Evolutionary conservation across 2,797 vertebrate genomes (phyloP).

Genomic region (Prionace glauca): DNA sequence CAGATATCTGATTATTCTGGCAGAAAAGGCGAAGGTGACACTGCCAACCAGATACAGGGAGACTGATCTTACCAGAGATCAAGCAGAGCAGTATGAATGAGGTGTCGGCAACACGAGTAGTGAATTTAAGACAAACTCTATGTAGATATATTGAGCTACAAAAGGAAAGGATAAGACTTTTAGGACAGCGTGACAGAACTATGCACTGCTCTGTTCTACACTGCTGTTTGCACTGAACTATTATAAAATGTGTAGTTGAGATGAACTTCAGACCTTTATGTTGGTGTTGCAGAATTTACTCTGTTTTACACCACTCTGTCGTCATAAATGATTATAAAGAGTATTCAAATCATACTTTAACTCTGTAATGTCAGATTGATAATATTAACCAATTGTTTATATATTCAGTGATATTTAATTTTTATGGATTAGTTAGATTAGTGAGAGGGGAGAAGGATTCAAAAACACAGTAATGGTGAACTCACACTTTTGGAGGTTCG

Average conservation of each 20-base stretch:
- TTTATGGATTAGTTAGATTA: not conserved
- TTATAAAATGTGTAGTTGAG: not conserved
- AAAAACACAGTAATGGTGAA: not conserved
- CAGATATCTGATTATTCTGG: conserved; percentile 58
- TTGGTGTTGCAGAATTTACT: not conserved
- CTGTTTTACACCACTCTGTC: not conserved
- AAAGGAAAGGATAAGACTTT: not conserved
- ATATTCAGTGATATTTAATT: not conserved
- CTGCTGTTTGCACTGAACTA: not conserved
- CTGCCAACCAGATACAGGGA: conserved; percentile 48
- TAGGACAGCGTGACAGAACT: not conserved
- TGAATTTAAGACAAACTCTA: not conserved
- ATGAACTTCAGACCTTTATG: not conserved
- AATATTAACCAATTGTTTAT: not conserved
- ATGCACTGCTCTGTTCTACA: not conserved
- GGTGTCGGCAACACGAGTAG: not conserved
- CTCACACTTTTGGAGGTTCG: not conserved
- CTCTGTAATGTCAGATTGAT: not conserved
- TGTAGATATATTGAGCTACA: not conserved
- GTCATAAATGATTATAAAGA: not conserved
- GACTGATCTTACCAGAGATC: conserved; percentile 35
- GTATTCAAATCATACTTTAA: not conserved
- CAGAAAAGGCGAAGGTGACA: conserved; percentile 53
- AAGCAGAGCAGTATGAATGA: conserved; percentile 27
- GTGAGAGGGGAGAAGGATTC: not conserved